Evolutionary conservation across 2,797 vertebrate species (phyloP).

Genomic region (Paguma larvata): DNA sequence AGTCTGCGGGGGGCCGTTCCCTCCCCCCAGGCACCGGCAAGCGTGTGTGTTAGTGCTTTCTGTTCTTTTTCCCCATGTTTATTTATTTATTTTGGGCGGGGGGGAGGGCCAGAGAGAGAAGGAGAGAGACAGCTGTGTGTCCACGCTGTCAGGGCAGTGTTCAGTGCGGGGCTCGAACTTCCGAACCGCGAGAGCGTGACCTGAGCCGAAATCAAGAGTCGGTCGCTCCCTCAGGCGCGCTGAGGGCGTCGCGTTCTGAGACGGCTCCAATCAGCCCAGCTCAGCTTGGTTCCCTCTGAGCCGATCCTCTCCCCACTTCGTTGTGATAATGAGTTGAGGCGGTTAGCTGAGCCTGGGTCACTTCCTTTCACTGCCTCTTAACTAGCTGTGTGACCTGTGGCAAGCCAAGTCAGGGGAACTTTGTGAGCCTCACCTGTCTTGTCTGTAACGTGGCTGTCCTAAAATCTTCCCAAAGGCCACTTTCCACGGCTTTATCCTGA

Average conservation of each 20-base stretch:
- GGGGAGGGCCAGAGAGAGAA: too few relatives aligned
- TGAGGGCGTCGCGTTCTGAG: background rate
- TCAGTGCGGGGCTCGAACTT: too few relatives aligned
- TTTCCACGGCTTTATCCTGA: background rate
- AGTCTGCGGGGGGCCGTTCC: too few relatives aligned
- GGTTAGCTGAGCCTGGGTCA: background rate
- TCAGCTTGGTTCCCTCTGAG: background rate
- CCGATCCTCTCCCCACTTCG: fast-evolving
- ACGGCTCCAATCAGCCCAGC: background rate
- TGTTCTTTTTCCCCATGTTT: background rate
- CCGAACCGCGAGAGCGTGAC: too few relatives aligned
- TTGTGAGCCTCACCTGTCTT: background rate
- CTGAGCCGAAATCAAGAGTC: too few relatives aligned
- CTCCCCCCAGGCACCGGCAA: background rate
- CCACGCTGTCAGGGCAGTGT: fast-evolving
- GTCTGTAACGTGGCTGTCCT: background rate
- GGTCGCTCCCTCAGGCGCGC: too few relatives aligned
- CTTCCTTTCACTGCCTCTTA: background rate
- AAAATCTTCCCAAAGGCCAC: background rate
- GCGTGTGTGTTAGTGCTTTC: background rate
- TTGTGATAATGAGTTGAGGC: background rate
- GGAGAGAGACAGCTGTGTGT: too few relatives aligned
- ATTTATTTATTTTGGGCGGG: too few relatives aligned
- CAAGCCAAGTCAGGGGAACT: background rate
- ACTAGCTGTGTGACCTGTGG: background rate